A percentile compares a stretch with the other conserved stretches of the same genome.
Conservation (phyloP, 2,888 invertebrate genomes). For the Pristionchus arcanus region DNA sequence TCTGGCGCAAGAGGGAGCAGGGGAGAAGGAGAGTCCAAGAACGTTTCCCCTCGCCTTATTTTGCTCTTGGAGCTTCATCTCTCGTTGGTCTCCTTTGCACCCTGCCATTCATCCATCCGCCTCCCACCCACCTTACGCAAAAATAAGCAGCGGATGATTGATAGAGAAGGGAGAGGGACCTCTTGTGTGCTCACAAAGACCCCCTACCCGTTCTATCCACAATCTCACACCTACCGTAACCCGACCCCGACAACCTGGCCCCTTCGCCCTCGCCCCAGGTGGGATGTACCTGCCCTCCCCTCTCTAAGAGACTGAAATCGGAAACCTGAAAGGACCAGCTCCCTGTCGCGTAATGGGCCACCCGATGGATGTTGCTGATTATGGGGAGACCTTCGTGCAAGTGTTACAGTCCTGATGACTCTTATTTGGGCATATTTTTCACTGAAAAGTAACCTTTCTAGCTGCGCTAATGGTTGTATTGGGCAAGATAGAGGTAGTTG, state of each 20-base stretch:
- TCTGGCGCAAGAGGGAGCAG: neutral
- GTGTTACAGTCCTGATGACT: neutral
- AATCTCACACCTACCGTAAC: slow-evolving; percentile 32
- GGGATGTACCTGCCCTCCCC: slow-evolving; percentile 8
- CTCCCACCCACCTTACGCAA: slow-evolving; percentile 39
- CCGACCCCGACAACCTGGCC: slow-evolving; percentile 10
- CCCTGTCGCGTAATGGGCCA: slow-evolving; percentile 23
- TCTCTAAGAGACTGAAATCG: slow-evolving; percentile 25
- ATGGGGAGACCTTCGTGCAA: neutral
- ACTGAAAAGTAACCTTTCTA: neutral
- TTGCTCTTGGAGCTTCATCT: neutral
- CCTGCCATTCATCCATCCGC: neutral
- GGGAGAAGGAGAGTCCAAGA: neutral
- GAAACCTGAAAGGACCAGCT: slow-evolving; percentile 21
- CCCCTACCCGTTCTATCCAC: neutral
- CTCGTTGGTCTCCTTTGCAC: neutral
- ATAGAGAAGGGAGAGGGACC: neutral
- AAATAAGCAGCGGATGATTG: slow-evolving; percentile 28
- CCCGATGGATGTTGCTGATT: slow-evolving; percentile 8
- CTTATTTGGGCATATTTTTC: neutral
- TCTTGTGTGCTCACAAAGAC: neutral
- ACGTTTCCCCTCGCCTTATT: neutral
- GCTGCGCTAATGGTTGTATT: too few relatives aligned
- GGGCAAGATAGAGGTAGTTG: too few relatives aligned
- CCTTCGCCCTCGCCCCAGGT: slow-evolving; percentile 20